These are phyloP conservation scores for Entomobrya proxima DNA, from an alignment of 2,888 invertebrate species.

Conservation along the genomic window DNA sequence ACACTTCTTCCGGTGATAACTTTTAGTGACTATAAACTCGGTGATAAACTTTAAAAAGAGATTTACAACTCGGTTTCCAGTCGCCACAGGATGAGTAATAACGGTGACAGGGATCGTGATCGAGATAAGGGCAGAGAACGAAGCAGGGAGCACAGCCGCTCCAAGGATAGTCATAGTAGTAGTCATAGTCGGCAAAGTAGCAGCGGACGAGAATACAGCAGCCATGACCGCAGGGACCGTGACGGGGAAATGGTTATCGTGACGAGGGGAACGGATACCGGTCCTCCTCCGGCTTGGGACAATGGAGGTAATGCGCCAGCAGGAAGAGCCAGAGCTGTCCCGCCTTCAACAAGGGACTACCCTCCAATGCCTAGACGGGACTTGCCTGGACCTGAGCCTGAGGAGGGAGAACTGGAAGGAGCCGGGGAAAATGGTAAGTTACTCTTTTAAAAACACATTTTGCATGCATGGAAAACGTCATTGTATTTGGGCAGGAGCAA, in stretches of 20 bases:
- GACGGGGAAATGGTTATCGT: not conserved
- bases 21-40: too few species aligned
- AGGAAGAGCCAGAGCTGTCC: constrained; percentile 33
- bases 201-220: not conserved
- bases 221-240: not conserved
- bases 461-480: not conserved
- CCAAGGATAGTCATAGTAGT: constrained; percentile 1
- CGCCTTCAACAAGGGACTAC: constrained; percentile 16
- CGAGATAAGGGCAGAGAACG: not conserved
- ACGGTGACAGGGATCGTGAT: not conserved
- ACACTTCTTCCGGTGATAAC: too few species aligned
- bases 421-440: not conserved
- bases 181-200: too few species aligned
- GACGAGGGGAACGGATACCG: not conserved
- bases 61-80: too few species aligned
- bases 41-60: too few species aligned
- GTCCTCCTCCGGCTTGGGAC: not conserved
- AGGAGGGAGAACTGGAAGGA: not conserved
- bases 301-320: too few species aligned
- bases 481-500: too few species aligned
- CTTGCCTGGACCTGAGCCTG: not conserved
- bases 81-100: constrained; percentile 2
- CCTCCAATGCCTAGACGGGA: constrained; percentile 19
- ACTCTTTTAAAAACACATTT: not conserved
- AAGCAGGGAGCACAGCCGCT: constrained; percentile 23